Base-by-base conservation (phyloP, 2,797 vertebrate species). In the Apodemus agrarius region DNA sequence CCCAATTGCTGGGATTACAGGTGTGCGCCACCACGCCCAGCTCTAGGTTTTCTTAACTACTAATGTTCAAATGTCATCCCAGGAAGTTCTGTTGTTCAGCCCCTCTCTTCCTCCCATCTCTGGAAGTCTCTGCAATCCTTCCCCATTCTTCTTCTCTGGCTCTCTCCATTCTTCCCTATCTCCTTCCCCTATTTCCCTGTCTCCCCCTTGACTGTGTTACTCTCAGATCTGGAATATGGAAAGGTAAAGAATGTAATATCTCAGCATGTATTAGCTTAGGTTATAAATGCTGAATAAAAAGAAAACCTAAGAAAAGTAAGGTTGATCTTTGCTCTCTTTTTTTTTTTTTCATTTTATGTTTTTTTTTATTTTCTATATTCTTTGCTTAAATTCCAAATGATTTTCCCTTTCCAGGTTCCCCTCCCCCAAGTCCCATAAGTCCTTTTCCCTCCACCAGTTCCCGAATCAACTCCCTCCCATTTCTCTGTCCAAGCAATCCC, bases 61-160 rank as follows among this genome's bases (percentile, higher is more conserved):
- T 31, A n/a, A 11, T 34, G 5, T 4, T 34, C 12, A 83, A 61
- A 46, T 40, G 26, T 13, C 69, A 46, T 1, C 2, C 12, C 1
- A 4, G 49, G 5, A 52, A 61, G 2, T 72, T 91, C n/a, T 40
- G 16, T 46, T 61, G 34, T 6, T 22, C 26, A 29, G 1, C 12
- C 4, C 4, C 31, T 6, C 12, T 2, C 29, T 16, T 4, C 10
- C 54, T 57, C 17, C 0, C 6, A 21, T 3, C 4, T 10, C 31
- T 21, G 1, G 74, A 37, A 49, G 11, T 54, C 21, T 21, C n/a
- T 74, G 52, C 8, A 17, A 2, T 21, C 16, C 37, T 83, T 63
- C 31, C 52, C 34, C 17, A 22, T 54, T 19, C 26, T 34, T 29
- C 8, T 21, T 54, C 2, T 0, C 16, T 46, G 37, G 37, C 1